Base-by-base conservation (phyloP, 1,140 invertebrate species). In the Cydia amplana region DNA sequence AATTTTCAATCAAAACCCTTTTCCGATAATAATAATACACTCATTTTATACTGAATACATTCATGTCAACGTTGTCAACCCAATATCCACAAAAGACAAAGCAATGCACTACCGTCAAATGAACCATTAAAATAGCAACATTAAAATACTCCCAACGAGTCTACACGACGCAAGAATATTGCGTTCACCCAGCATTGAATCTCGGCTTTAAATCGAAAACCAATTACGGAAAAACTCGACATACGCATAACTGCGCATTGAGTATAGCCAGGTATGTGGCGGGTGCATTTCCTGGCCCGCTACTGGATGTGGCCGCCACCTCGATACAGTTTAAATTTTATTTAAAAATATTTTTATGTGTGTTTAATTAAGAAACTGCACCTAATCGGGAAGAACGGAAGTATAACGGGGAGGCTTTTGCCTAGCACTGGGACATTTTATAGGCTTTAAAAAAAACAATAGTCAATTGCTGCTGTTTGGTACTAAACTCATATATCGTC, bases 181-280 rank as follows among this genome's bases (percentile, higher is more conserved):
- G 28, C 28, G 23, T 67, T 67, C n/a, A 32, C 28, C 12, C 65
- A n/a, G n/a, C n/a, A 14, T 10, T 36, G 65, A 70, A 70, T 70
- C 65, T 32, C 16, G 65, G 28, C 82, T 87, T 88, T 87, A 88
- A 88, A 90, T 90, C 88, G 88, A 88, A 88, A 90, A 90, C 84
- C 88, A 88, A 90, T 88, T 90, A 90, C 83, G 85, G 86, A 88
- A 88, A 90, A 90, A 86, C 80, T 87, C 78, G 78, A 67, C 43
- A 65, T 12, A 67, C 60, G 87, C 83, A 85, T 83, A 87, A 83
- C 82, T 84, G 85, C 74, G 80, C 78, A 82, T 83, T 82, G 82
- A 83, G 70, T 70, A 80, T 79, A 77, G 76, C 76, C 79, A 76
- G 77, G 78, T 78, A 43, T 74, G 79, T 73, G 74, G 65, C 64